Percentiles rank a stretch among this genome's conserved stretches.
Evolutionary conservation across 2,888 invertebrate species (phyloP).

Genomic region (Priocnemis perturbator): DNA sequence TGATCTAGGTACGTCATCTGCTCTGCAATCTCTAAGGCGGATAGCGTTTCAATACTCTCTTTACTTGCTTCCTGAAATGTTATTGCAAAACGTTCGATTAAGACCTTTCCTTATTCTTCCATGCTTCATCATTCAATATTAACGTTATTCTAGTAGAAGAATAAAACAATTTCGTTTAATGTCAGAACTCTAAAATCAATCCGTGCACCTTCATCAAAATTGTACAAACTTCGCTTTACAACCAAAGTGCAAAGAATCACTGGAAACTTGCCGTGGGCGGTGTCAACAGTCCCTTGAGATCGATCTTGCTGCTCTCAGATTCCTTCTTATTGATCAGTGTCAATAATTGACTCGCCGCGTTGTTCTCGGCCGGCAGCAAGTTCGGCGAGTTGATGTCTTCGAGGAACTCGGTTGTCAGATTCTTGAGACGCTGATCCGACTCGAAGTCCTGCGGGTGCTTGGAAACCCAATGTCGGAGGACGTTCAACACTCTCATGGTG

Average conservation of each 20-base stretch:
- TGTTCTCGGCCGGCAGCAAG: conserved; percentile 90
- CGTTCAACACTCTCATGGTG: conserved; percentile 93
- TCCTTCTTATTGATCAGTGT: conserved; percentile 87
- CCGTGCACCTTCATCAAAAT: too few relatives aligned
- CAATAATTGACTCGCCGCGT: conserved; percentile 89
- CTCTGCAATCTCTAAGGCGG: conserved; percentile 93
- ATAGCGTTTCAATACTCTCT: conserved; percentile 89
- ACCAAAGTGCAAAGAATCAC: too few relatives aligned
- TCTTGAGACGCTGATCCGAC: conserved; percentile 84
- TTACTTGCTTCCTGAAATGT: conserved; percentile 82
- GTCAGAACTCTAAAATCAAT: too few relatives aligned
- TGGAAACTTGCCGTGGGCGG: conserved; percentile 81
- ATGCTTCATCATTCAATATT: too few relatives aligned
- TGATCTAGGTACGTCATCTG: conserved; percentile 95
- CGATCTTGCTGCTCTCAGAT: conserved; percentile 80
- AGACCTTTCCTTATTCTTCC: too few relatives aligned
- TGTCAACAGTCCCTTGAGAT: conserved; percentile 82
- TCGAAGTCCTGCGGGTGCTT: conserved; percentile 94
- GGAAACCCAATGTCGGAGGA: conserved; percentile 93
- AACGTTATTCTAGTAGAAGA: too few relatives aligned
- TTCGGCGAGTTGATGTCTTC: conserved; percentile 92
- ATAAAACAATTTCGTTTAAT: too few relatives aligned
- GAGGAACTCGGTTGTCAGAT: conserved; percentile 88
- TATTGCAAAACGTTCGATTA: conserved; percentile 3
- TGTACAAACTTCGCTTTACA: too few relatives aligned